Evolutionary conservation across 2,888 invertebrate species (phyloP), one percentile per base, ranked within the genome.

Genomic region (Agriopis leucophaearia): DNA sequence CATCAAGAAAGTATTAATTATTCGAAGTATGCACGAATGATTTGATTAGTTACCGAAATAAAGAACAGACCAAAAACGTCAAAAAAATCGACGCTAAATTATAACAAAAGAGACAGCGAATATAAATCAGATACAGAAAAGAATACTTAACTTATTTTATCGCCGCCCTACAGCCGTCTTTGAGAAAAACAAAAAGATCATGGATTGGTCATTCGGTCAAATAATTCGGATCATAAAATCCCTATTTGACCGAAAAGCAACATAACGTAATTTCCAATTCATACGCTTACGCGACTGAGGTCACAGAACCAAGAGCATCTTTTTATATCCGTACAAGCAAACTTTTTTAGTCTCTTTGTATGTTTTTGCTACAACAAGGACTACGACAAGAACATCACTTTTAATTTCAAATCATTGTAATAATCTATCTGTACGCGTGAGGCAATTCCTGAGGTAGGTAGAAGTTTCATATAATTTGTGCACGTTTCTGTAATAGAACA

Each of bases 161-260:
- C 54, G 54, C 50, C 16, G 44, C 18, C 58, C 64, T 50, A 45
- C 55, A 64, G 66, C 45, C 40, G 58, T 42, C 42, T 54, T 52
- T 54, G 27, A 18, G 58, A 63, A 47, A 58, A 67, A 66, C 66
- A 66, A 56, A 65, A 72, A 66, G 59, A 62, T 69, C 67, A 67
- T 68, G 71, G 66, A 64, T 65, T 61, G 69, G 68, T 57, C 67
- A 70, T 73, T 71, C 64, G 52, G 69, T 70, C 71, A 67, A 66
- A 73, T 72, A 71, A 74, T 74, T 73, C n/a, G 64, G 54, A 69
- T 70, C 65, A 65, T 74, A 69, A 74, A 74, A 65, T 66, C 70
- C 18, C 51, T 13, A 61, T 59, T 51, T 59, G 61, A 59, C 64
- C 51, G 58, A 61, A 69, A 60, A 64, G 60, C 58, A 59, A 66